These are phyloP conservation scores for Epinephelus moara DNA, from an alignment of 2,113 vertebrate species.

Conservation along the genomic window DNA sequence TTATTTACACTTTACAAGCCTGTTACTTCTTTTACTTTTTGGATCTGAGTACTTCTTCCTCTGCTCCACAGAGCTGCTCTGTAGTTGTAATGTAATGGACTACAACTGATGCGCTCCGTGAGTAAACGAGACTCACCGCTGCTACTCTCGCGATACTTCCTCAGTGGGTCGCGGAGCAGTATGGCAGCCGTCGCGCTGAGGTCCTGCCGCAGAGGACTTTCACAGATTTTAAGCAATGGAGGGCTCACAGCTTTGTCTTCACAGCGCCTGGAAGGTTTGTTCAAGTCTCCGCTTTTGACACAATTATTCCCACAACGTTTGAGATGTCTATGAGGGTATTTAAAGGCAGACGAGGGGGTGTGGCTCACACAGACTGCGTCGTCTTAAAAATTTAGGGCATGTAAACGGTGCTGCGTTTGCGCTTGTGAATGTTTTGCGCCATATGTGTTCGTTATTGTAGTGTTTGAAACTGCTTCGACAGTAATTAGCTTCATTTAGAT, in stretches of 20 bases:
- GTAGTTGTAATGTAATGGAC: background rate
- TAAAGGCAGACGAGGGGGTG: slow-evolving; percentile 72
- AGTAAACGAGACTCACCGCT: slow-evolving; percentile 5
- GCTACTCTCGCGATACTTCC: slow-evolving; percentile 79
- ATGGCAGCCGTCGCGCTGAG: slow-evolving; percentile 83
- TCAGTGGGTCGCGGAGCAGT: slow-evolving; percentile 62
- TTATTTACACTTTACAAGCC: background rate
- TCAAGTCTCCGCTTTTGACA: background rate
- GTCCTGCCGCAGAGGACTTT: slow-evolving; percentile 80
- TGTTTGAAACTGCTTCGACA: background rate
- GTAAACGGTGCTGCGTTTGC: slow-evolving; percentile 34
- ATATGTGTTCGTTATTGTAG: background rate
- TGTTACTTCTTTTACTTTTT: background rate
- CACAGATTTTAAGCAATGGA: slow-evolving; percentile 70
- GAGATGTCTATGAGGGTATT: background rate
- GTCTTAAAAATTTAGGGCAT: slow-evolving; percentile 46
- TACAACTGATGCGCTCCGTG: background rate
- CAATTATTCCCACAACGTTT: rapidly evolving
- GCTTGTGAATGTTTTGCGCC: slow-evolving; percentile 13
- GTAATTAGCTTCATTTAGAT: background rate
- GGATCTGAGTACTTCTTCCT: background rate
- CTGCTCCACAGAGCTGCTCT: background rate
- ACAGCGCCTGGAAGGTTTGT: slow-evolving; percentile 74
- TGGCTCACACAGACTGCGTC: slow-evolving; percentile 64
- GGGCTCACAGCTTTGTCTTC: slow-evolving; percentile 58